Conservation (phyloP, 2,113 vertebrate genomes). For the Hydropotes inermis region DNA sequence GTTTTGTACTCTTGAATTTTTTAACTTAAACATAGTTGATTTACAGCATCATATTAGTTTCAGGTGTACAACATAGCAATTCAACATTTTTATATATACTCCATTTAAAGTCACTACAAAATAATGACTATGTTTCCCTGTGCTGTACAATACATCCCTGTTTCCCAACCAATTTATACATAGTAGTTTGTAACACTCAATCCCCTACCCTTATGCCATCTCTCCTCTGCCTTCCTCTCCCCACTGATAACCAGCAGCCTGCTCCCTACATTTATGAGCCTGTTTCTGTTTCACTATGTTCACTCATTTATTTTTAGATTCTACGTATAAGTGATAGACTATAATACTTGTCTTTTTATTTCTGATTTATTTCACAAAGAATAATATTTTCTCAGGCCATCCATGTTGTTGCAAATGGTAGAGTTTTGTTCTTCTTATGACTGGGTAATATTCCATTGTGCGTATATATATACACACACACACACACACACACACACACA, state of each 20-base stretch:
- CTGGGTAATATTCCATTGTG: background rate
- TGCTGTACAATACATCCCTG: background rate
- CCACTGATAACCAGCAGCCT: background rate
- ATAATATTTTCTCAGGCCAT: background rate
- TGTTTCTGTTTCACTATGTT: background rate
- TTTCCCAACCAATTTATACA: background rate
- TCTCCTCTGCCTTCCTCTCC: background rate
- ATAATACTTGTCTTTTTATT: background rate
- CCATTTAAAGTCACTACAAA: background rate
- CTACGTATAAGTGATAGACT: background rate
- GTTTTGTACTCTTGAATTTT: background rate
- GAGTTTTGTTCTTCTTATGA: background rate
- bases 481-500: no score
- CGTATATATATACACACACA: accelerated
- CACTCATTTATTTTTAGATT: background rate
- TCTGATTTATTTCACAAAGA: background rate
- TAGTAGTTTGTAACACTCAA: background rate
- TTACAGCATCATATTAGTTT: background rate
- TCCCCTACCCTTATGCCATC: background rate
- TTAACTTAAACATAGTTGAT: background rate
- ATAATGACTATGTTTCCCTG: background rate
- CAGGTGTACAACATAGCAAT: background rate
- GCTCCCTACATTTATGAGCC: background rate
- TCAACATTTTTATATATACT: background rate
- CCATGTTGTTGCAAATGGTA: background rate